Conservation (phyloP, 2,113 vertebrate genomes). For the Myiagra hebetior region DNA sequence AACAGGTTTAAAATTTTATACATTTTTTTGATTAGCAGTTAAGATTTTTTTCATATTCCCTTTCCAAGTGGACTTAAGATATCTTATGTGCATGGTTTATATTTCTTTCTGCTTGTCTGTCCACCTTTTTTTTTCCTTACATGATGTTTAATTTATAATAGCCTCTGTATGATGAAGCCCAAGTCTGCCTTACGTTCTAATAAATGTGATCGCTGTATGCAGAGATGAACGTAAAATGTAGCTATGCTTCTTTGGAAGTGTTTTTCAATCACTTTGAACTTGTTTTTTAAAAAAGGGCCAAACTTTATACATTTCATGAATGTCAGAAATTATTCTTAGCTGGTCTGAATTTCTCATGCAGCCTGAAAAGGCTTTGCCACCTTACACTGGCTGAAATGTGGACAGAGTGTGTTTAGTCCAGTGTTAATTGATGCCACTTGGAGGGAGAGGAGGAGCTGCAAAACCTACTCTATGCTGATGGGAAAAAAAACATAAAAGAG, state of each 20-base stretch:
- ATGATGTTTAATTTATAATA: neutral
- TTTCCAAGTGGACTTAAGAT: neutral
- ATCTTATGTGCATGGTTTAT: neutral
- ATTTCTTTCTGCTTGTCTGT: neutral
- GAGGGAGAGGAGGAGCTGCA: neutral
- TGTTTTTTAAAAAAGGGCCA: neutral
- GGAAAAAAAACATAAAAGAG: neutral
- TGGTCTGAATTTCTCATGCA: neutral
- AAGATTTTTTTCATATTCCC: conserved; percentile 7
- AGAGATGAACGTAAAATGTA: neutral
- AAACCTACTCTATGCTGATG: neutral
- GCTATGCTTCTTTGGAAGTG: neutral
- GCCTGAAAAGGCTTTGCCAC: neutral
- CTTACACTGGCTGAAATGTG: neutral
- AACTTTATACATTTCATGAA: neutral
- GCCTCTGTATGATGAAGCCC: neutral
- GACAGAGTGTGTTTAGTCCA: neutral
- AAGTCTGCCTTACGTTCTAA: neutral
- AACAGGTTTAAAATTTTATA: neutral
- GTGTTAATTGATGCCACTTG: neutral
- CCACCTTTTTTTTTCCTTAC: neutral
- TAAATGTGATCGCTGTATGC: accelerated
- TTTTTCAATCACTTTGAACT: neutral
- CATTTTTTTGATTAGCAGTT: conserved; percentile 29
- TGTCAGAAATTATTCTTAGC: neutral